Conservation (phyloP, 2,888 invertebrate genomes). For the Eurytoma californica region DNA sequence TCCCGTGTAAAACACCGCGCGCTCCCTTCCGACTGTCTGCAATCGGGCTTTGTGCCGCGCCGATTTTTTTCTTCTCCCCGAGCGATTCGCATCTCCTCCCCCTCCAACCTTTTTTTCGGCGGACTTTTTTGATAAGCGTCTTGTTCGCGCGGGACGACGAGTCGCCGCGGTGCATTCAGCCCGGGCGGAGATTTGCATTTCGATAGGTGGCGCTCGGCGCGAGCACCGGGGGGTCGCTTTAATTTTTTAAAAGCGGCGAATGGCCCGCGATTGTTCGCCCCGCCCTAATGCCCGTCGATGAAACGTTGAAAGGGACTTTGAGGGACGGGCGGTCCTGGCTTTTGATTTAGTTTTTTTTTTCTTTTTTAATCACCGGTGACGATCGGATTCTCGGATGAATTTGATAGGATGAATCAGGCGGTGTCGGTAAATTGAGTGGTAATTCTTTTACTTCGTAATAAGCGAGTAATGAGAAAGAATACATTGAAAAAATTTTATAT, state of each 20-base stretch:
- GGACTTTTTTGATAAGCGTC: constrained; percentile 38
- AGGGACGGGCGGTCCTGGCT: neutral
- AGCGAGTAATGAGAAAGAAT: too few relatives aligned
- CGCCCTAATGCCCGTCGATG: too few relatives aligned
- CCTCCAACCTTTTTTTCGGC: neutral
- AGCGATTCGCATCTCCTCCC: constrained; percentile 33
- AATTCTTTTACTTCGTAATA: too few relatives aligned
- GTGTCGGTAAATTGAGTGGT: too few relatives aligned
- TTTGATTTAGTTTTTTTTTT: too few relatives aligned
- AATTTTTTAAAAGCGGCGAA: neutral
- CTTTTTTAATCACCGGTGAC: too few relatives aligned
- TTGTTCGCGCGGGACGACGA: constrained; percentile 14
- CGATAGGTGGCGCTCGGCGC: constrained; percentile 20
- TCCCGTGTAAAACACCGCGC: constrained; percentile 7
- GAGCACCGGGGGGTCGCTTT: neutral
- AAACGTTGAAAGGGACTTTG: neutral
- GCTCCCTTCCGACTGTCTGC: constrained; percentile 16
- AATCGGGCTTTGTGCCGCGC: neutral
- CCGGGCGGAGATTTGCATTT: constrained; percentile 36
- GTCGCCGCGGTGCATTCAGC: constrained; percentile 4
- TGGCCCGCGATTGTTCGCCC: too few relatives aligned
- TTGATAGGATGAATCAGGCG: too few relatives aligned
- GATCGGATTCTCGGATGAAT: too few relatives aligned
- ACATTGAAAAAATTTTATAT: too few relatives aligned
- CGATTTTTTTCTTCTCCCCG: neutral